Conservation (phyloP, 2,797 vertebrate genomes). For the Girardinus metallicus region DNA sequence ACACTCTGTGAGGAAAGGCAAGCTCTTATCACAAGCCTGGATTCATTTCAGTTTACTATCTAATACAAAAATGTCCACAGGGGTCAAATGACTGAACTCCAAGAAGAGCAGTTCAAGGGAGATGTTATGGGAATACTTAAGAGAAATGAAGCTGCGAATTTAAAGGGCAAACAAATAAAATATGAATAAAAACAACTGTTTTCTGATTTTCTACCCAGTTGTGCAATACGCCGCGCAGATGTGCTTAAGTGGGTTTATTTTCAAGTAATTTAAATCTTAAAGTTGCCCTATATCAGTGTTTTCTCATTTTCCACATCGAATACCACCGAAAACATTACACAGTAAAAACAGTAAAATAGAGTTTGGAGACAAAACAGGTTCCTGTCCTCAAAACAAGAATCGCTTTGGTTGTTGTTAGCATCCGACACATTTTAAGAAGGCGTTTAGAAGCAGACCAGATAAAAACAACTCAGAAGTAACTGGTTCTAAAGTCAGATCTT, state of each 20-base stretch:
- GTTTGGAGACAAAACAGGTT: not conserved
- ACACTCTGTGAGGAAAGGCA: not conserved
- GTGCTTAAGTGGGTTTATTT: not conserved
- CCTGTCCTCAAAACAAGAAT: not conserved
- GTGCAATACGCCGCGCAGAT: not conserved
- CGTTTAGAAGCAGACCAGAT: not conserved
- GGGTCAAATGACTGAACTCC: not conserved
- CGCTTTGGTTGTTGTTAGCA: not conserved
- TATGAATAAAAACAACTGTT: not conserved
- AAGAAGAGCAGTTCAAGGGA: not conserved
- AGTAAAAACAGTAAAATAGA: not conserved
- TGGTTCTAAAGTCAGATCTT: not conserved
- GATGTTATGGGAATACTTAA: not conserved
- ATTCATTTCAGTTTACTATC: not conserved
- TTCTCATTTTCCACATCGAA: not conserved
- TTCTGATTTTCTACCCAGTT: not conserved
- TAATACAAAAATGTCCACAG: not conserved
- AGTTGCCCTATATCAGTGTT: not conserved
- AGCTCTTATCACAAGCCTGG: not conserved
- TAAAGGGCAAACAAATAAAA: not conserved
- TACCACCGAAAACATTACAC: not conserved
- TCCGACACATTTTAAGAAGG: not conserved
- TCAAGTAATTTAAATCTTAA: not conserved
- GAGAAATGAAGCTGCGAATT: not conserved
- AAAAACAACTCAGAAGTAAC: not conserved